phyloP scores from a whole-genome alignment of 2,888 invertebrate genomes.

The Amiota communis region DNA sequence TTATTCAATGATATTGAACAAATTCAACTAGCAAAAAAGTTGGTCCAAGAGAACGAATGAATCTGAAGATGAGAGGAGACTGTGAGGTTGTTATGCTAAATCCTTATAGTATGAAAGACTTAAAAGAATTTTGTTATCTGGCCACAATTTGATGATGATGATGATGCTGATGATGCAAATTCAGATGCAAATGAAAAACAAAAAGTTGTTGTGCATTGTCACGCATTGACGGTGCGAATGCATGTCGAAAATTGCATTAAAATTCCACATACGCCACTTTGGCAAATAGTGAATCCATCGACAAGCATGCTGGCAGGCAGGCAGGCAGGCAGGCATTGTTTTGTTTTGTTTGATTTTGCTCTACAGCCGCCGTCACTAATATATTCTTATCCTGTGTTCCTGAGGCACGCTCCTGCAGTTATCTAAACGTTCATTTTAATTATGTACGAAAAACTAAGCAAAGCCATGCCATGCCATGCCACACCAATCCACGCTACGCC shows the following conservation, averaged over 20 bases:
- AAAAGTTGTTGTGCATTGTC: background rate
- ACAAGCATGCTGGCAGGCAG: background rate
- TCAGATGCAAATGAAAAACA: background rate
- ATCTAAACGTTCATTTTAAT: background rate
- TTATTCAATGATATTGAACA: too few relatives aligned
- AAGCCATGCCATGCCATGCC: too few relatives aligned
- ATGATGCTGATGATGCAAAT: background rate
- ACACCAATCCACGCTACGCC: too few relatives aligned
- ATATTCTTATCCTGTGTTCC: slow-evolving; percentile 5
- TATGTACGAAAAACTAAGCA: background rate
- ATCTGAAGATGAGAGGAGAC: too few relatives aligned
- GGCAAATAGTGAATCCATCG: background rate
- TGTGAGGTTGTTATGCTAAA: too few relatives aligned
- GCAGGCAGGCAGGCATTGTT: too few relatives aligned
- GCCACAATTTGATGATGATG: too few relatives aligned
- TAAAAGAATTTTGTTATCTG: too few relatives aligned
- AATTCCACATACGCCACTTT: background rate
- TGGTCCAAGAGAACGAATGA: too few relatives aligned
- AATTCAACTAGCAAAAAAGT: too few relatives aligned
- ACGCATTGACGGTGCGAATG: background rate
- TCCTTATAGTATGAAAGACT: too few relatives aligned
- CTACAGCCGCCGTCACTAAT: too few relatives aligned
- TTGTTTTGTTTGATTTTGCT: background rate
- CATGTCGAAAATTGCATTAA: slow-evolving; percentile 8
- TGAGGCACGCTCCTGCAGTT: background rate